Conservation (phyloP, 2,797 vertebrate genomes). For the Thamnophis elegans region DNA sequence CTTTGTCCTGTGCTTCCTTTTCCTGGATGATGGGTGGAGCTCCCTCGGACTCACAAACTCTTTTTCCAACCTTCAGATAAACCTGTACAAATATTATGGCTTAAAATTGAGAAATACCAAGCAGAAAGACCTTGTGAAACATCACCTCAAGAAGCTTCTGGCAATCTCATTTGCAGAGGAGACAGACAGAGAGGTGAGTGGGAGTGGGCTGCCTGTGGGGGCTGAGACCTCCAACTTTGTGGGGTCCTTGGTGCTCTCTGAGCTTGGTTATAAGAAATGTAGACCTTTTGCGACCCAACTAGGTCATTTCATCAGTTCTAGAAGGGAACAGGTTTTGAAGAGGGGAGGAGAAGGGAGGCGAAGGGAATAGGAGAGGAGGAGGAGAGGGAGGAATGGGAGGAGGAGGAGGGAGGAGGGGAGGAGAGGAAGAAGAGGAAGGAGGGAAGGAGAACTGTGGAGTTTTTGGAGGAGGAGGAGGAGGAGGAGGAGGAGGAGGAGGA, state of each 20-base stretch:
- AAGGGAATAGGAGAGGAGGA: too few species aligned
- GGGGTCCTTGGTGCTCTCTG: too few species aligned
- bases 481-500: too few species aligned
- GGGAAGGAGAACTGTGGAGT: neutral
- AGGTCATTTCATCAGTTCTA: too few species aligned
- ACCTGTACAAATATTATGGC: slow-evolving; percentile 1
- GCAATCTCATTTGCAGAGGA: neutral
- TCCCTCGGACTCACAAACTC: neutral
- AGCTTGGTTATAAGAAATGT: neutral
- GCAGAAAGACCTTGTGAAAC: neutral
- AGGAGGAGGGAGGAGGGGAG: too few species aligned
- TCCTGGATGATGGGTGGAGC: neutral
- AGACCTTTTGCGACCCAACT: neutral
- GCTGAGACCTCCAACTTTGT: neutral
- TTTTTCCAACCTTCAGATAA: neutral
- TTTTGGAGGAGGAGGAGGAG: too few species aligned
- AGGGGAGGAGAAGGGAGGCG: too few species aligned
- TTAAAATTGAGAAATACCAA: neutral
- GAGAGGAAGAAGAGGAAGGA: too few species aligned
- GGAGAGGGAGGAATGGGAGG: too few species aligned
- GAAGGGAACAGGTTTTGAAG: too few species aligned
- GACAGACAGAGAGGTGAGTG: neutral
- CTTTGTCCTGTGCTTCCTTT: neutral
- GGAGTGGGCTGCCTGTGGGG: too few species aligned
- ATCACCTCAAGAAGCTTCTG: neutral